Conservation (phyloP, 2,888 invertebrate genomes). For the Thereva nobilitata region DNA sequence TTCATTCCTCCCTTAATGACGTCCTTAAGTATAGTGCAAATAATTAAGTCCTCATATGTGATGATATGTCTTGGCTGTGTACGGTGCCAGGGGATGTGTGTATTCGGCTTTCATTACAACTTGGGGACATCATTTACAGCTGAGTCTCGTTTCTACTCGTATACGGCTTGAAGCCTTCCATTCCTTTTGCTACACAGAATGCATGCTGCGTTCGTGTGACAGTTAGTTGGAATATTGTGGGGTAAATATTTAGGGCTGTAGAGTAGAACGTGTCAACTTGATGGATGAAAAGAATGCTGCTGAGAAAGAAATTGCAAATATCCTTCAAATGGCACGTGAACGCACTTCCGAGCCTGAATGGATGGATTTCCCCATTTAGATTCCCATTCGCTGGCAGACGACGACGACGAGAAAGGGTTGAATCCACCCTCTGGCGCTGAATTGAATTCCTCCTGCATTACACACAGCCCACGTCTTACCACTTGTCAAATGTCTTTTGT, state of each 20-base stretch:
- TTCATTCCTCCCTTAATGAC: slow-evolving; percentile 22
- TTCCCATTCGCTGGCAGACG: not conserved
- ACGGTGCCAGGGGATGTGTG: not conserved
- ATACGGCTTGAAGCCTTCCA: slow-evolving; percentile 12
- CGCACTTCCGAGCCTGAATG: slow-evolving; percentile 36
- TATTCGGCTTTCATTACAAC: slow-evolving; percentile 38
- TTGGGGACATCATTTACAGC: slow-evolving; percentile 13
- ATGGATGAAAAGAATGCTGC: slow-evolving; percentile 17
- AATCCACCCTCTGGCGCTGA: not conserved
- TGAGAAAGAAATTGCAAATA: slow-evolving; percentile 37
- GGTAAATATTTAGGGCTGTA: slow-evolving; percentile 36
- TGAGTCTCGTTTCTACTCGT: slow-evolving; percentile 13
- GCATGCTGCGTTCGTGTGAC: not conserved
- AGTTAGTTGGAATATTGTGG: slow-evolving; percentile 4
- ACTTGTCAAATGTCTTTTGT: slow-evolving; percentile 28
- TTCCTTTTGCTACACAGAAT: not conserved
- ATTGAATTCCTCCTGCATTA: not conserved
- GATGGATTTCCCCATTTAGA: not conserved
- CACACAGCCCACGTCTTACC: slow-evolving; percentile 3
- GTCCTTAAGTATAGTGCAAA: slow-evolving; percentile 38
- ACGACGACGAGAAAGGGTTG: slow-evolving; percentile 1
- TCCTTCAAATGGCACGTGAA: slow-evolving; percentile 42
- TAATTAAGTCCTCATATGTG: slow-evolving; percentile 36
- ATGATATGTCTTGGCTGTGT: not conserved
- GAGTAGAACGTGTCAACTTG: slow-evolving; percentile 36